Evolutionary conservation across 2,888 invertebrate species (phyloP).

Genomic region (Clivina fossor): DNA sequence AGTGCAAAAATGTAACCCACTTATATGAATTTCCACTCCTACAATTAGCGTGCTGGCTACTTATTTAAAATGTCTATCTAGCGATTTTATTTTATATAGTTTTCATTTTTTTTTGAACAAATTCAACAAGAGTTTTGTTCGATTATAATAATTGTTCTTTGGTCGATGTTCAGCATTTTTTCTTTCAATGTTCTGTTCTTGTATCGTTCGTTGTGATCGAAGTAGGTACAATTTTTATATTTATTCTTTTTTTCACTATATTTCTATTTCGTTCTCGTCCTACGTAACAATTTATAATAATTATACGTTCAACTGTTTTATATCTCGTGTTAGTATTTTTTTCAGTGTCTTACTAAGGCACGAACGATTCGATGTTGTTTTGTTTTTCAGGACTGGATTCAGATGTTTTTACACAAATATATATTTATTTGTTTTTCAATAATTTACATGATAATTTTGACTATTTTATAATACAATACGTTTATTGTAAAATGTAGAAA

Average conservation of each 20-base stretch:
- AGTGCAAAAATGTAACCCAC: too few species aligned
- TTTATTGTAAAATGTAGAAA: not conserved
- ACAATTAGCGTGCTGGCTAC: conserved; percentile 25
- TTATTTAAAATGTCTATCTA: conserved; percentile 14
- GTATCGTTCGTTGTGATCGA: conserved; percentile 30
- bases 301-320: conserved; percentile 18
- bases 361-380: too few species aligned
- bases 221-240: conserved; percentile 18
- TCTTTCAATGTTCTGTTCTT: conserved; percentile 4
- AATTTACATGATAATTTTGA: too few species aligned
- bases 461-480: too few species aligned
- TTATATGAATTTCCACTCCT: conserved; percentile 17
- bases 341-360: conserved; percentile 25
- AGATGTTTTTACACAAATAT: too few species aligned
- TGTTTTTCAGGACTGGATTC: too few species aligned
- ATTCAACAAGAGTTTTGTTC: conserved; percentile 35
- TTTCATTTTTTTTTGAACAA: conserved; percentile 24
- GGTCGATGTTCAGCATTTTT: conserved; percentile 3
- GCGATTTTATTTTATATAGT: conserved; percentile 19
- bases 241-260: conserved; percentile 6
- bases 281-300: conserved; percentile 25
- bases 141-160: conserved; percentile 17
- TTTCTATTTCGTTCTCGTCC: too few species aligned
- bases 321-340: conserved; percentile 17
- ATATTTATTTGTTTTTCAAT: not conserved